These are phyloP conservation scores for Microcebus griseorufus DNA, from an alignment of 2,113 vertebrate genomes.

Conservation along the genomic window DNA sequence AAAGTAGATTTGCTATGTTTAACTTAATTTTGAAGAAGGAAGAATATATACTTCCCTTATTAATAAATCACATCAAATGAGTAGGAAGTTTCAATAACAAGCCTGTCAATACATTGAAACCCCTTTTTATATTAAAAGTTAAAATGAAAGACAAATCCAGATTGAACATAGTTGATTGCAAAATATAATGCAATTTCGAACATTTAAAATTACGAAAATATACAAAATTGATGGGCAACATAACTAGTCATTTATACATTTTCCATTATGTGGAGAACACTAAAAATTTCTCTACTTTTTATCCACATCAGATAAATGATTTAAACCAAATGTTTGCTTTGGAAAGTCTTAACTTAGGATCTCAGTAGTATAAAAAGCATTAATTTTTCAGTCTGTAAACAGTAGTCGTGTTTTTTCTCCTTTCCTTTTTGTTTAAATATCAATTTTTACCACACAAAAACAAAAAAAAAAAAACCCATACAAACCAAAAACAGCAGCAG, in stretches of 20 bases:
- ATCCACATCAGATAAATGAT: constrained; percentile 75
- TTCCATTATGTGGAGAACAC: constrained; percentile 80
- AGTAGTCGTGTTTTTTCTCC: constrained; percentile 79
- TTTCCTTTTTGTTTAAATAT: constrained; percentile 68
- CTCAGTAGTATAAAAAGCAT: constrained; percentile 86
- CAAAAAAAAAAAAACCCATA: constrained; percentile 66
- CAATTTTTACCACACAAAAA: constrained; percentile 74
- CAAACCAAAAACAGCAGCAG: constrained; percentile 69
- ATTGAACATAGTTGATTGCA: constrained; percentile 82
- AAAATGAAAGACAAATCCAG: constrained; percentile 83
- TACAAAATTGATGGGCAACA: constrained; percentile 83
- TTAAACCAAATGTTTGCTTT: constrained; percentile 77
- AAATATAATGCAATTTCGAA: constrained; percentile 86
- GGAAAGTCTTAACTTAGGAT: constrained; percentile 81
- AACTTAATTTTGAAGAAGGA: constrained; percentile 81
- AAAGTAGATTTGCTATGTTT: constrained; percentile 80
- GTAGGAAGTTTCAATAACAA: constrained; percentile 80
- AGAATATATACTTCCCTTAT: constrained; percentile 76
- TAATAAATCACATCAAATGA: constrained; percentile 83
- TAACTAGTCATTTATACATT: constrained; percentile 78
- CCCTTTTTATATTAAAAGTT: constrained; percentile 79
- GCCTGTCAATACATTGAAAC: constrained; percentile 77
- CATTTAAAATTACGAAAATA: constrained; percentile 84
- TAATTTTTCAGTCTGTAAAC: constrained; percentile 86
- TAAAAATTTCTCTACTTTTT: constrained; percentile 72